Base-by-base conservation (phyloP, 2,888 invertebrate genomes). In the Idaea biselata region DNA sequence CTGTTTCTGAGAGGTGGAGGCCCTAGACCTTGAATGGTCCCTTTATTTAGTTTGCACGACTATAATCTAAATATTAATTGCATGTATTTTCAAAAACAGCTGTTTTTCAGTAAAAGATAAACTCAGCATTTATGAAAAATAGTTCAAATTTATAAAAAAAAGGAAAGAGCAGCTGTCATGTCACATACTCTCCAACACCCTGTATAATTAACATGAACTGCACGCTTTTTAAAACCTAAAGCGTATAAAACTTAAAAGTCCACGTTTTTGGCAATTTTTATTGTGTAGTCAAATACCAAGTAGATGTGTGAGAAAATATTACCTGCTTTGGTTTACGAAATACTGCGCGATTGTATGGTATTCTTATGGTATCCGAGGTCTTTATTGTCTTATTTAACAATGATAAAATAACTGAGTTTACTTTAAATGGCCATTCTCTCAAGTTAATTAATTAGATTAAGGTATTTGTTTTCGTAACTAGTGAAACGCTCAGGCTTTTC, bases 221-320 rank as follows among this genome's bases (percentile, higher is more conserved):
- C 44, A 44, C 11, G 44, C 44, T 44, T 44, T 8, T 11, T 8
- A 44, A 44, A 44, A 44, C 44, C 44, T 7, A 44, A 14, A 8
- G 6, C 11, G 44, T 44, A 44, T 44, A 8, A 44, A 44, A 44
- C 8, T 63, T 62, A 57, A 25, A 58, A 64, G 64, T 65, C 67
- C 64, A 66, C 66, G 60, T 67, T 56, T 68, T 61, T 58, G 63
- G 60, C 17, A 55, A 58, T 59, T 44, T 44, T 44, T 58, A 61
- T 67, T 67, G 64, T 67, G 61, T 62, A 61, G 63, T 64, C 32
- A 60, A 64, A 61, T 59, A 44, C 44, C 11, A 44, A 11, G 44
- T 44, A 44, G 3, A 11, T 44, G 44, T 44, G 44, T 44, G 44
- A 44, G 44, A 44, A 44, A 44, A 44, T 44, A 44, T 44, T 8